A percentile compares a stretch with the other conserved stretches of the same genome.
These are phyloP conservation scores for Drosophila guanche DNA, from an alignment of 1,140 invertebrate genomes.

Conservation along the genomic window DNA sequence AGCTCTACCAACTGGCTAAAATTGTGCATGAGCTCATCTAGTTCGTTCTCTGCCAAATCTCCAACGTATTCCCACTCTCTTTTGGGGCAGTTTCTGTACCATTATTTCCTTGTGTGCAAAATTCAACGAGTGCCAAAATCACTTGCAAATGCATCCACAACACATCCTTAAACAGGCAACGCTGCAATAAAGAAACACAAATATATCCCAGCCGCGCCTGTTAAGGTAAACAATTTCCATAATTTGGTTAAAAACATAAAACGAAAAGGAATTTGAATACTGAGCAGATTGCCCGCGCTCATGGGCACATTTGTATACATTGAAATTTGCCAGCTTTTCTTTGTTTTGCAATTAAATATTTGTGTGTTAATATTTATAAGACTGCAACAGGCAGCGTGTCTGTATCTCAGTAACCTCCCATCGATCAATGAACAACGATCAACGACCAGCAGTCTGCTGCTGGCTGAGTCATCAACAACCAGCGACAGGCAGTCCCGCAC, in stretches of 20 bases:
- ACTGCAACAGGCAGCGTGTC: conserved; percentile 6
- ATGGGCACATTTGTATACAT: conserved; percentile 16
- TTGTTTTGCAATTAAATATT: conserved; percentile 25
- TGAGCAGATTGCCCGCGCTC: conserved; percentile 18
- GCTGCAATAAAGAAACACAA: background rate
- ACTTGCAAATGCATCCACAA: too few species aligned
- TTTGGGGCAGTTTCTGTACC: too few species aligned
- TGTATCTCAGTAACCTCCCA: conserved; percentile 29
- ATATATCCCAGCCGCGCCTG: background rate
- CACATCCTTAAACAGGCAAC: too few species aligned
- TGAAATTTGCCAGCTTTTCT: conserved; percentile 8
- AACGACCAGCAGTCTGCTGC: conserved; percentile 15
- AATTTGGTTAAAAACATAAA: conserved; percentile 17
- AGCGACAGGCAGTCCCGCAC: conserved; percentile 11
- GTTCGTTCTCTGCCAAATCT: too few species aligned
- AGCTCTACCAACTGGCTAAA: too few species aligned
- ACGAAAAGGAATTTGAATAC: background rate
- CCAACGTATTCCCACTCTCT: too few species aligned
- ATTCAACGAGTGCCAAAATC: too few species aligned
- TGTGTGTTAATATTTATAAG: conserved; percentile 18
- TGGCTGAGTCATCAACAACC: conserved; percentile 34
- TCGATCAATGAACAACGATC: conserved; percentile 22
- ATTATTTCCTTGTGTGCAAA: too few species aligned
- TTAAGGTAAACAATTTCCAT: conserved; percentile 23
- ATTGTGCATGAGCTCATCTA: too few species aligned